Evolutionary conservation across 2,888 invertebrate species (phyloP).

Genomic region (Isotomurus palustris): DNA sequence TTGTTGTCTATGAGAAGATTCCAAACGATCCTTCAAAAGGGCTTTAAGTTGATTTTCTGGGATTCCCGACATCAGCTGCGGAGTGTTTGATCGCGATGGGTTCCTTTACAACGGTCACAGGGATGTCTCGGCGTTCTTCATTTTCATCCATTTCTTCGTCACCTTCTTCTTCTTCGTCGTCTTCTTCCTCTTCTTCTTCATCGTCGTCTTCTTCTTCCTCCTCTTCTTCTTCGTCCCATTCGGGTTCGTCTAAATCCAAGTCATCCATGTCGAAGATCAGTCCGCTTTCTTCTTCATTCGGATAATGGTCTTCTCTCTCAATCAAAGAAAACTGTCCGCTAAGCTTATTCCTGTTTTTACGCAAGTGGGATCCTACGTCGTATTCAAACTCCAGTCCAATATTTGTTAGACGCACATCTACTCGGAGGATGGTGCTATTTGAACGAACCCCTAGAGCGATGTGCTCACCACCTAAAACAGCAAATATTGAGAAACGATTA

Average conservation of each 20-base stretch:
- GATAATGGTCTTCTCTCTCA: slow-evolving; percentile 34
- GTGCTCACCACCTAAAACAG: slow-evolving; percentile 35
- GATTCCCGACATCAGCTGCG: neutral
- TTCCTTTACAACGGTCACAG: neutral
- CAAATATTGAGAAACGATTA: neutral
- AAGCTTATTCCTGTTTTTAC: slow-evolving; percentile 31
- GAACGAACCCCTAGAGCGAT: slow-evolving; percentile 32
- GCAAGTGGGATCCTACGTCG: slow-evolving; percentile 31
- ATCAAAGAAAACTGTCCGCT: slow-evolving; percentile 22
- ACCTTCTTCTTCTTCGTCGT: slow-evolving; percentile 17
- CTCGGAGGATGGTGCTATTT: slow-evolving; percentile 33
- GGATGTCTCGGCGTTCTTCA: neutral
- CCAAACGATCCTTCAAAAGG: too few species aligned
- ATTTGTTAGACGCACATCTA: slow-evolving; percentile 36
- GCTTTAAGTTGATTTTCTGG: too few species aligned
- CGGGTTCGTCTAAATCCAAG: neutral
- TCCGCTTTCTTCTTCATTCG: slow-evolving; percentile 28
- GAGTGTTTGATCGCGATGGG: neutral
- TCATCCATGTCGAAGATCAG: slow-evolving; percentile 13
- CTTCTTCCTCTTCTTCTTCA: slow-evolving; percentile 19
- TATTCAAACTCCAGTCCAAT: slow-evolving; percentile 37
- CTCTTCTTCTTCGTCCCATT: slow-evolving; percentile 19
- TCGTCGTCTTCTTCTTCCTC: slow-evolving; percentile 24
- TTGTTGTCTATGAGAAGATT: too few species aligned
- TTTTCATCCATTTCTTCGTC: neutral